These are phyloP conservation scores for Merodon equestris DNA, from an alignment of 2,888 invertebrate genomes.

Conservation along the genomic window DNA sequence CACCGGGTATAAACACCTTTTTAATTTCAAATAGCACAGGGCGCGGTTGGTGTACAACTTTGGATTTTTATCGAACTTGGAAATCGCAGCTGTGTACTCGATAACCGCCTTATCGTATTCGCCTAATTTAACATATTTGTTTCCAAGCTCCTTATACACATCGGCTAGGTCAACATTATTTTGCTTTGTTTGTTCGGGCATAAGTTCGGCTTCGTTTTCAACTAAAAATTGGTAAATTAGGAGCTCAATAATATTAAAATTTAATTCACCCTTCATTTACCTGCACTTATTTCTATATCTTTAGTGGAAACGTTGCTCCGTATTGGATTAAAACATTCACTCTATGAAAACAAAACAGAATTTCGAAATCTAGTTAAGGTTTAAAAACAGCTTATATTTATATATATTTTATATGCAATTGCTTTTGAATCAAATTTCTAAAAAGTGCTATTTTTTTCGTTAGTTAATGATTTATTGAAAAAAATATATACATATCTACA, in stretches of 20 bases:
- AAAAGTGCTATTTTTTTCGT: too few relatives aligned
- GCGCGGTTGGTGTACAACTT: conserved; percentile 93
- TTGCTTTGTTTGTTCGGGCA: conserved; percentile 41
- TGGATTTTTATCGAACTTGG: conserved; percentile 87
- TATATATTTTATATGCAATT: too few relatives aligned
- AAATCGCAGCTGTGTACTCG: conserved; percentile 93
- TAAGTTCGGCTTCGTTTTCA: not conserved
- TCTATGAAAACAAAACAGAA: not conserved
- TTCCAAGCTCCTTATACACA: conserved; percentile 83
- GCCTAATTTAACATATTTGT: conserved; percentile 86
- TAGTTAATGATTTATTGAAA: too few relatives aligned
- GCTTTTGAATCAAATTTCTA: too few relatives aligned
- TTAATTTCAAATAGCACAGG: conserved; percentile 89
- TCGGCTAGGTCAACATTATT: conserved; percentile 73
- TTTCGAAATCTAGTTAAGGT: not conserved
- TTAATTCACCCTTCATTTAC: conserved; percentile 8
- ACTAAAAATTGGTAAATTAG: not conserved
- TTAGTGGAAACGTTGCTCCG: conserved; percentile 22
- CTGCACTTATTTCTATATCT: conserved; percentile 21
- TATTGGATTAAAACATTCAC: conserved; percentile 25
- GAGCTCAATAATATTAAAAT: not conserved
- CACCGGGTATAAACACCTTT: conserved; percentile 81
- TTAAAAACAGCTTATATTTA: too few relatives aligned
- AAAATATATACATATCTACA: too few relatives aligned
- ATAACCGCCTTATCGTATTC: conserved; percentile 92